These are phyloP conservation scores for Rhinogobius similis DNA, from an alignment of 2,113 vertebrate genomes.

Conservation along the genomic window DNA sequence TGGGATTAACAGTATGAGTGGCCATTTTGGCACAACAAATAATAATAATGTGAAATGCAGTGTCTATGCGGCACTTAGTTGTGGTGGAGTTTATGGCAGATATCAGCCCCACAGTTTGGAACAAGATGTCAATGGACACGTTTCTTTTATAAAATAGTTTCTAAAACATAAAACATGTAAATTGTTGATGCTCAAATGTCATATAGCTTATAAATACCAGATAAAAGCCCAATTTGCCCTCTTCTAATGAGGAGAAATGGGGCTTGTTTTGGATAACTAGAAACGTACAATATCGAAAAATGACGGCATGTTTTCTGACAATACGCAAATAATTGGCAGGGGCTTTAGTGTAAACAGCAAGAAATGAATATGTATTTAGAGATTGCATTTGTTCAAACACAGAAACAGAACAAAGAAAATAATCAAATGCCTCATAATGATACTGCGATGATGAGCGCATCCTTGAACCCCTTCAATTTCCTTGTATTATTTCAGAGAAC, in stretches of 20 bases:
- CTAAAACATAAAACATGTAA: no score
- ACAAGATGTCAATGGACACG: no score
- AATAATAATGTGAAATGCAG: no score
- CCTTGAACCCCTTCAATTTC: constrained; percentile 2
- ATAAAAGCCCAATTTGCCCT: no score
- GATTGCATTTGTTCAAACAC: neutral
- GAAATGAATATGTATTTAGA: neutral
- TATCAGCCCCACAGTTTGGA: no score
- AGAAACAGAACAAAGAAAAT: neutral
- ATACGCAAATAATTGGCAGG: neutral
- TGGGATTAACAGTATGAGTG: no score
- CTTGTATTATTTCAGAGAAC: neutral
- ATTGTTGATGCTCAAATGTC: no score
- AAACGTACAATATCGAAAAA: neutral
- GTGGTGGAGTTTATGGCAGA: no score
- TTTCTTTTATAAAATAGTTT: no score
- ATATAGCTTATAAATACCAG: no score
- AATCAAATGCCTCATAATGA: neutral
- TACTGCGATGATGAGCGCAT: neutral
- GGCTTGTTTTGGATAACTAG: neutral
- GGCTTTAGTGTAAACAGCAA: neutral
- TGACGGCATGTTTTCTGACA: neutral
- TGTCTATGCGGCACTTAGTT: no score
- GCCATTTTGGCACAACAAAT: no score
- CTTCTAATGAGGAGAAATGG: neutral